These are phyloP conservation scores for Rotaria sp. DNA, from an alignment of 2,888 invertebrate genomes.

Conservation along the genomic window DNA sequence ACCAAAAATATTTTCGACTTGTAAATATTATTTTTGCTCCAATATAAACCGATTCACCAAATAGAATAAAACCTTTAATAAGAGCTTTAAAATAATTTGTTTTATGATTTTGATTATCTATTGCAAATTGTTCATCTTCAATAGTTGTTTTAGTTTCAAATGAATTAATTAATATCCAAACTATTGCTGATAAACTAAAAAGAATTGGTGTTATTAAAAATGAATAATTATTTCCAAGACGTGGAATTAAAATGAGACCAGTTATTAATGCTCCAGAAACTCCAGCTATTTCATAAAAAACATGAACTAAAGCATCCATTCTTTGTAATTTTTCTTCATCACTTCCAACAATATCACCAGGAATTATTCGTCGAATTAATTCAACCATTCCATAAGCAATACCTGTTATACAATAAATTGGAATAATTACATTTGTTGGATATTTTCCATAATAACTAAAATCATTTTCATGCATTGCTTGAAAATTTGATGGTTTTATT, in stretches of 20 bases:
- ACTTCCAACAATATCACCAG: not conserved
- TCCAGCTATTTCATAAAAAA: not conserved
- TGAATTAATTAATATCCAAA: not conserved
- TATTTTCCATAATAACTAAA: not conserved
- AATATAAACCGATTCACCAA: not conserved
- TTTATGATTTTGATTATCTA: not conserved
- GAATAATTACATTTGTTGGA: not conserved
- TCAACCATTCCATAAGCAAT: constrained; percentile 8
- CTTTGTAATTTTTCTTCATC: not conserved
- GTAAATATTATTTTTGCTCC: constrained; percentile 4
- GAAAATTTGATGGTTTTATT: constrained; percentile 11
- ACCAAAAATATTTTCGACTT: constrained; percentile 2
- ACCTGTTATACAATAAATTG: not conserved
- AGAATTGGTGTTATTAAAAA: not conserved
- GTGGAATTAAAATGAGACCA: not conserved
- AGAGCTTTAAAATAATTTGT: not conserved
- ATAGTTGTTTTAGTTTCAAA: not conserved
- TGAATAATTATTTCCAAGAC: constrained; percentile 1
- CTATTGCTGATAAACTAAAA: not conserved
- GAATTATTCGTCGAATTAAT: not conserved
- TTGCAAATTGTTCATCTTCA: not conserved
- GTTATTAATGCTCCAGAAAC: not conserved
- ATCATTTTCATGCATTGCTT: not conserved
- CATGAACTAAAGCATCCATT: not conserved
- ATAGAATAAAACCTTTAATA: not conserved